A percentile compares a stretch with the other conserved stretches of the same genome.
Conservation (phyloP, 2,888 invertebrate species). For the Drosophila monieri region DNA sequence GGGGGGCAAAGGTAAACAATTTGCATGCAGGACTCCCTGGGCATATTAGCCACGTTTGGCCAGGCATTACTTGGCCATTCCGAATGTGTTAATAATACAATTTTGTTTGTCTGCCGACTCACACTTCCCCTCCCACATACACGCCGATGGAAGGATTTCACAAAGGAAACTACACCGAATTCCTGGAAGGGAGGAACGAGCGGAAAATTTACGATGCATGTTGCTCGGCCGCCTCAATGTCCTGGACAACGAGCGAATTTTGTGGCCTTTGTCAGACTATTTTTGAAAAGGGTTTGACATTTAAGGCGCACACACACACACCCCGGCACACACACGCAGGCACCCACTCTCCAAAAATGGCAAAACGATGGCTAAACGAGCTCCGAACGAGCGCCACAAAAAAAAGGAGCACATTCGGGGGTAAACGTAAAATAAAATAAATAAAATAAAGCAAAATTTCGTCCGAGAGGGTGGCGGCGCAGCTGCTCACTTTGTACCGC, state of each 20-base stretch:
- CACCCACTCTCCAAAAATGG: constrained; percentile 58
- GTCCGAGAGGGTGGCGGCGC: constrained; percentile 5
- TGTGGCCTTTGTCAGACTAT: constrained; percentile 55
- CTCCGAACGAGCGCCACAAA: constrained; percentile 58
- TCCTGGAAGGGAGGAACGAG: constrained; percentile 47
- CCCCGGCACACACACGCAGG: constrained; percentile 7
- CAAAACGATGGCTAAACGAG: constrained; percentile 76
- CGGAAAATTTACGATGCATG: constrained; percentile 70
- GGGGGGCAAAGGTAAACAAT: constrained; percentile 55
- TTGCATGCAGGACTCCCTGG: constrained; percentile 50
- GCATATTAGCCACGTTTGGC: constrained; percentile 72
- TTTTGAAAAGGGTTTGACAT: constrained; percentile 78
- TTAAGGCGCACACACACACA: constrained; percentile 49
- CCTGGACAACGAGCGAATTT: constrained; percentile 20
- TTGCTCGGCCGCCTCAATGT: constrained; percentile 15
- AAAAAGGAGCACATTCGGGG: constrained; percentile 21
- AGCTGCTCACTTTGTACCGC: constrained; percentile 20
- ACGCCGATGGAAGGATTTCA: not conserved
- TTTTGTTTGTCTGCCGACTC: constrained; percentile 61
- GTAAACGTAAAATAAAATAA: constrained; percentile 64
- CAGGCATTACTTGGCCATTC: constrained; percentile 64
- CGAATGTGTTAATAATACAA: constrained; percentile 78
- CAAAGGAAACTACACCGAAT: constrained; percentile 1
- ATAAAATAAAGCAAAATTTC: constrained; percentile 47
- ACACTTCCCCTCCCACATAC: constrained; percentile 10